Conservation (phyloP, 2,797 vertebrate genomes). For the Silurus aristotelis region DNA sequence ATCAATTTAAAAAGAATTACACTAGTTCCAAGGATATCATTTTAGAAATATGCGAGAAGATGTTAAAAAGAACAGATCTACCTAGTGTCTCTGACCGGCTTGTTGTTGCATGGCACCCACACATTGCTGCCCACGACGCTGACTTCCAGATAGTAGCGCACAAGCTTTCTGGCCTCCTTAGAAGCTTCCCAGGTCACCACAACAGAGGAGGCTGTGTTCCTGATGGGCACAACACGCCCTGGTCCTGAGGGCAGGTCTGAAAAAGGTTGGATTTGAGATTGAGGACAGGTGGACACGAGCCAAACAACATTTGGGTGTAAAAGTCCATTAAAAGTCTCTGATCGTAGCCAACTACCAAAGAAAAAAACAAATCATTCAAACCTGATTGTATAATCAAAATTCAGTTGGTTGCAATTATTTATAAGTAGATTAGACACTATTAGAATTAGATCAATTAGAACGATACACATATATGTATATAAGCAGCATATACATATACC, state of each 20-base stretch:
- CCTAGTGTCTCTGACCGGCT: constrained; percentile 92
- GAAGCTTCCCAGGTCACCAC: constrained; percentile 86
- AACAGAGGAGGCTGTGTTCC: constrained; percentile 90
- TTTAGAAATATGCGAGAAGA: neutral
- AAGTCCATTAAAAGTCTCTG: neutral
- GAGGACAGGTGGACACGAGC: neutral
- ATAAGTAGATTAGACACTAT: neutral
- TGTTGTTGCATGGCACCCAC: constrained; percentile 97
- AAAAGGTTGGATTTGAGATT: neutral
- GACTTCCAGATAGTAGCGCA: constrained; percentile 91
- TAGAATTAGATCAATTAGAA: neutral
- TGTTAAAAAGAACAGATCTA: constrained; percentile 58
- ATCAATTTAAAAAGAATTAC: neutral
- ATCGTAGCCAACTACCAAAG: neutral
- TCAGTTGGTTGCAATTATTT: neutral
- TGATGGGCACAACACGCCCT: constrained; percentile 77
- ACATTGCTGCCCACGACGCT: constrained; percentile 81
- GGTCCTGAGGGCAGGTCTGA: constrained; percentile 89
- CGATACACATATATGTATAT: too few species aligned
- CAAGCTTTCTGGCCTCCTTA: constrained; percentile 82
- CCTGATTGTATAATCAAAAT: neutral
- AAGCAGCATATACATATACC: neutral
- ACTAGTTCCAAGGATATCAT: neutral
- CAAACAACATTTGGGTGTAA: neutral
- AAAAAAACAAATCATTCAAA: too few species aligned